Evolutionary conservation across 1,140 invertebrate genomes (phyloP).

Genomic region (Neodiprion pinetum): DNA sequence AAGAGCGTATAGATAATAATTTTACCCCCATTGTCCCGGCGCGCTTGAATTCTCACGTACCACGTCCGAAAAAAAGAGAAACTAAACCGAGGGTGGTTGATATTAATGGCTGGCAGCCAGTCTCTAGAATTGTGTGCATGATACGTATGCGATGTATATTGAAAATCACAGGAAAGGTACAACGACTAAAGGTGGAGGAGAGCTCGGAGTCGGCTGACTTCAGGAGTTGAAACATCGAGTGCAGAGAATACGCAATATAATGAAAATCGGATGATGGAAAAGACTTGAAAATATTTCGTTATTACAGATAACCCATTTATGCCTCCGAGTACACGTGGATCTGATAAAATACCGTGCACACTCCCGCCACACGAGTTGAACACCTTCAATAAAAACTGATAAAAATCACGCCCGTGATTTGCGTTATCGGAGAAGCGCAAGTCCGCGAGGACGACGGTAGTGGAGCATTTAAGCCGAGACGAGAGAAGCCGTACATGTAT

Average conservation of each 20-base stretch:
- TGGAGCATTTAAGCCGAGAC: conserved; percentile 25
- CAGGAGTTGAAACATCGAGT: background rate
- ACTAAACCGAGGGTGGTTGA: background rate
- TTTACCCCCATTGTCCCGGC: too few relatives aligned
- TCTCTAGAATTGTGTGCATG: background rate
- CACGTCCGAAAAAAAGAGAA: background rate
- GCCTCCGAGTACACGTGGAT: too few relatives aligned
- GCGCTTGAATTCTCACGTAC: background rate
- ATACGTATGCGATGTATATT: background rate
- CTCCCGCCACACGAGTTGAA: too few relatives aligned
- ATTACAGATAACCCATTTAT: too few relatives aligned
- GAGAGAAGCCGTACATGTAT: conserved; percentile 55
- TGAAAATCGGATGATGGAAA: background rate
- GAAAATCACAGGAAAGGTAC: background rate
- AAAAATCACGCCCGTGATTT: too few relatives aligned
- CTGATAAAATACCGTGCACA: too few relatives aligned
- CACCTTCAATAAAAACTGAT: too few relatives aligned
- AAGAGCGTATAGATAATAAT: too few relatives aligned
- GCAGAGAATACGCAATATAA: too few relatives aligned
- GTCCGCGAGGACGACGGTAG: conserved; percentile 28
- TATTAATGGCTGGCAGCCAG: background rate
- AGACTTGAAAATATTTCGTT: too few relatives aligned
- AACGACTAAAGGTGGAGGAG: background rate
- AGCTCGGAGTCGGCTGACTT: background rate
- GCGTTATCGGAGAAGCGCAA: too few relatives aligned